A percentile compares a stretch with the other conserved stretches of the same genome.
These are phyloP conservation scores for Ageneiosus marmoratus DNA, from an alignment of 2,113 vertebrate species.

Conservation along the genomic window DNA sequence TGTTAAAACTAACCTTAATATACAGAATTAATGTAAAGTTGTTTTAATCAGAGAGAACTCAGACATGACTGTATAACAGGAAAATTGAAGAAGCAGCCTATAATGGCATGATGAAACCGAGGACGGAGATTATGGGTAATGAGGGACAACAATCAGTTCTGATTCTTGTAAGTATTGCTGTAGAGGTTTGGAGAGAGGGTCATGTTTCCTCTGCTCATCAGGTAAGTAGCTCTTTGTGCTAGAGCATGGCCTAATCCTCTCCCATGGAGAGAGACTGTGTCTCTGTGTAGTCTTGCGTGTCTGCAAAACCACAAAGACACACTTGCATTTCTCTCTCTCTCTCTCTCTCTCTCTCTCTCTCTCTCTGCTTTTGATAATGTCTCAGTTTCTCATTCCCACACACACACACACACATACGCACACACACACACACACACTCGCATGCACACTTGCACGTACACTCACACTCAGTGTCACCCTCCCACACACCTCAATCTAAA, in stretches of 20 bases:
- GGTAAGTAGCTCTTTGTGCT: constrained; percentile 48
- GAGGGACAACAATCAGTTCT: constrained; percentile 25
- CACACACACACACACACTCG: too few species aligned
- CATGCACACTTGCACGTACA: too few species aligned
- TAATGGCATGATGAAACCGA: constrained; percentile 30
- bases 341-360: background rate
- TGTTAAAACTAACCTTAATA: background rate
- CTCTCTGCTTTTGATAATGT: constrained; percentile 12
- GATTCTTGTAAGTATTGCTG: constrained; percentile 33
- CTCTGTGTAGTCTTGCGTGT: constrained; percentile 41
- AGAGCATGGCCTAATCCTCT: constrained; percentile 46
- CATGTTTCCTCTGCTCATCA: constrained; percentile 50
- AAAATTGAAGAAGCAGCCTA: background rate
- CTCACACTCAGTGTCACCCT: constrained; percentile 30
- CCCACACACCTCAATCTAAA: constrained; percentile 26
- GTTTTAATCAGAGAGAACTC: background rate
- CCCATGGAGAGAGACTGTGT: constrained; percentile 35
- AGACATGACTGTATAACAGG: background rate
- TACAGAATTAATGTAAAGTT: background rate
- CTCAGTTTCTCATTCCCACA: background rate
- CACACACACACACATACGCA: constrained; percentile 11
- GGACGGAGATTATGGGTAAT: constrained; percentile 40
- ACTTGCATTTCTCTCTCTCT: constrained; percentile 13
- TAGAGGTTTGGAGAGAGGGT: constrained; percentile 39
- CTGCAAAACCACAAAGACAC: constrained; percentile 30